Base-by-base conservation (phyloP, 2,113 vertebrate species). In the Cyrtonyx montezumae region DNA sequence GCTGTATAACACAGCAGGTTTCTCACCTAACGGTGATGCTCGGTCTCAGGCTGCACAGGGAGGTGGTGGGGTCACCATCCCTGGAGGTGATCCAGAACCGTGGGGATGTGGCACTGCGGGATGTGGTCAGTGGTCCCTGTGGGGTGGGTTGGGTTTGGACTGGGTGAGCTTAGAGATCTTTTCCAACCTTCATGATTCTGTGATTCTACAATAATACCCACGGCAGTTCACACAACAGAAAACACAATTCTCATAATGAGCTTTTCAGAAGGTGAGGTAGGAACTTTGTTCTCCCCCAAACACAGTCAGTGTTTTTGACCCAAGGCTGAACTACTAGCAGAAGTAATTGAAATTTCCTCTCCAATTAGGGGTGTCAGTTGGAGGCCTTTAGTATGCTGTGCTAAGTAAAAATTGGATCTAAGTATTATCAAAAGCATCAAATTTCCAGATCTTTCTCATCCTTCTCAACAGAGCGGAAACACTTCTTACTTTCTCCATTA, bases 291-390 rank as follows among this genome's bases (percentile, higher is more conserved):
- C 49, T n/a, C 19, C 8, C 26, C 26, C 10, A 6, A 48, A 58
- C 28, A 32, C 59, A 40, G 45, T 30, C n/a, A 68, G 13, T 48
- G 61, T 3, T 86, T 91, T 85, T 86, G n/a, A 90, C 73, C 69
- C 75, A 61, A 78, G 53, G 84, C 51, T 78, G 79, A 94, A 95
- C 94, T 37, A 83, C 48, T 28, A 80, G 56, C 48, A 90, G 7
- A 90, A 93, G 48, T 80, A 90, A 95, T 75, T 78, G 59, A 80
- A 80, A 94, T 79, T 94, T 88, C 93, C 56, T 68, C 42, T 88
- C 82, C 61, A 74, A 83, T 83, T 83, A 91, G 23, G n/a, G 79
- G 48, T 30, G 58, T 74, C 82, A 92, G 63, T n/a, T 79, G 46
- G 58, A 94, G 56, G 62, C 58, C 69, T 85, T 90, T 93, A 88